Percentiles rank a stretch among this genome's conserved stretches.
Evolutionary conservation across 2,888 invertebrate species (phyloP).

Genomic region (Macrophya annulata): DNA sequence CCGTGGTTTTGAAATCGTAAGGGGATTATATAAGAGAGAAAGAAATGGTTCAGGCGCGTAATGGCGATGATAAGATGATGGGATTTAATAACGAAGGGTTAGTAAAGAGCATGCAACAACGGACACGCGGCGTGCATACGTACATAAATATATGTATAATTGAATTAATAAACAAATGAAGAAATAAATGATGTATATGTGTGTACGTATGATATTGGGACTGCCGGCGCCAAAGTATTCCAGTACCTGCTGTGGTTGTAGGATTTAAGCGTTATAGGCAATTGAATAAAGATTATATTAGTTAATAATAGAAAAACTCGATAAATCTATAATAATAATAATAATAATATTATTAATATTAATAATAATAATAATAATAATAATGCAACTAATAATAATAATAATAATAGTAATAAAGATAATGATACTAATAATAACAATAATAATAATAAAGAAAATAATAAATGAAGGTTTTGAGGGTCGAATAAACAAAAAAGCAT

Average conservation of each 20-base stretch:
- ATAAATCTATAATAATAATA: constrained; percentile 43
- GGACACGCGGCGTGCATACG: constrained; percentile 44
- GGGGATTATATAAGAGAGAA: background rate
- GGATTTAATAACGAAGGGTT: constrained; percentile 1
- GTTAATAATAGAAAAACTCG: constrained; percentile 40
- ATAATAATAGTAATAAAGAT: constrained; percentile 17
- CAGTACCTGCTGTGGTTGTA: constrained; percentile 62
- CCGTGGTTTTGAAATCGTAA: background rate
- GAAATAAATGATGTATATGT: background rate
- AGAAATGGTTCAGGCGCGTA: background rate
- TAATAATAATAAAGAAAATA: background rate
- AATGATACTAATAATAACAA: background rate
- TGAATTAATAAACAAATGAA: background rate
- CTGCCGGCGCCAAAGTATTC: constrained; percentile 52
- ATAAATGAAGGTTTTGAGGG: background rate
- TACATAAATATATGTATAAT: constrained; percentile 8
- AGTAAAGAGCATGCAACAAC: constrained; percentile 32
- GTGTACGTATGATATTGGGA: constrained; percentile 12
- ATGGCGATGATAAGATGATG: background rate
- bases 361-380: constrained; percentile 6
- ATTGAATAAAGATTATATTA: constrained; percentile 53
- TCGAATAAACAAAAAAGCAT: constrained; percentile 37
- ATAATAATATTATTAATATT: constrained; percentile 50
- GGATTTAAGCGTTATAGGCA: constrained; percentile 56
- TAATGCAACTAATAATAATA: constrained; percentile 12